These are phyloP conservation scores for Lerista edwardsae DNA, from an alignment of 2,797 vertebrate genomes.

Conservation along the genomic window DNA sequence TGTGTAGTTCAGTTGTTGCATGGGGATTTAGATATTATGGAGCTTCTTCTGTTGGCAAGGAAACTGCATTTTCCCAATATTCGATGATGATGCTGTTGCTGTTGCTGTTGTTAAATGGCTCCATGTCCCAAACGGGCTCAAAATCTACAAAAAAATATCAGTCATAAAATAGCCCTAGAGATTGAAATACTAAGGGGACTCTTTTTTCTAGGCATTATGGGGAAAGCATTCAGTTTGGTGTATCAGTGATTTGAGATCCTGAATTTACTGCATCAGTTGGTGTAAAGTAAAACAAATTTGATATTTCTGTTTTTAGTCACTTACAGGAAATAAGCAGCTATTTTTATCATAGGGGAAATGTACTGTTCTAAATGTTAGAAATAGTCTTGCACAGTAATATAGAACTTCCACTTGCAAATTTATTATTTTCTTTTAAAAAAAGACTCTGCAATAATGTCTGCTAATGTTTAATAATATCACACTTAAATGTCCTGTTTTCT, in stretches of 20 bases:
- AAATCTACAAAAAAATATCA: too few relatives aligned
- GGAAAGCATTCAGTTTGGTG: neutral
- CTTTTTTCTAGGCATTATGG: neutral
- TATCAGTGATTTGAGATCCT: neutral
- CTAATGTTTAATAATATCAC: neutral
- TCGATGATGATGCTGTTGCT: neutral
- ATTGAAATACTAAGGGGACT: neutral
- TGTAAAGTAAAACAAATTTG: neutral
- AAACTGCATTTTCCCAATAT: neutral
- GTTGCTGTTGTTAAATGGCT: too few relatives aligned
- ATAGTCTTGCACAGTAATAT: neutral
- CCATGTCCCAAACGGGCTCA: too few relatives aligned
- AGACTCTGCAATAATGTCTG: slow-evolving; percentile 16
- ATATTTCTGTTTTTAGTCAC: neutral
- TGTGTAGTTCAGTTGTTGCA: neutral
- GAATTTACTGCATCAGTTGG: neutral
- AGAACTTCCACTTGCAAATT: neutral
- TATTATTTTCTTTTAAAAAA: neutral
- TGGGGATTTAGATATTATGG: neutral
- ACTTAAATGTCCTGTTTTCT: slow-evolving; percentile 43
- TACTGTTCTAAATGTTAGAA: neutral
- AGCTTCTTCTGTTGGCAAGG: neutral
- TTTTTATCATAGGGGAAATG: neutral
- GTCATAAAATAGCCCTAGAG: neutral
- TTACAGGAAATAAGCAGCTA: neutral